phyloP scores from a whole-genome alignment of 2,797 vertebrate genomes.

The Falco novaeseelandiae region DNA sequence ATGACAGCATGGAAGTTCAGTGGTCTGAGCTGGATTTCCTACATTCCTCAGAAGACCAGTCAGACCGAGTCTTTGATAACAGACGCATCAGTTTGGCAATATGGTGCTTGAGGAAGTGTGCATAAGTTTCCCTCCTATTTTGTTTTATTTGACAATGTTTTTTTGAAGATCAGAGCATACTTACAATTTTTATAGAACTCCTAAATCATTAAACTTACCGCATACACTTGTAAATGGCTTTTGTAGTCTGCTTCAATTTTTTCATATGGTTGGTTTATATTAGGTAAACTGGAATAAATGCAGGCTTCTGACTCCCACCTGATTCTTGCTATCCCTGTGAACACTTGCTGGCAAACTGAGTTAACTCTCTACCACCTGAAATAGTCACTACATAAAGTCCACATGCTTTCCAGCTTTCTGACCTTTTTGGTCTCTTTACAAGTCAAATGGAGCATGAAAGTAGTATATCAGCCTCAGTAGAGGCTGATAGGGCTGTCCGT shows the following conservation, averaged over 20 bases:
- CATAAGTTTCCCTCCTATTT: slow-evolving; percentile 53
- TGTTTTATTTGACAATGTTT: slow-evolving; percentile 40
- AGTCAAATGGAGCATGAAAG: neutral
- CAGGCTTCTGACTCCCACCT: neutral
- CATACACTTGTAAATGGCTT: slow-evolving; percentile 26
- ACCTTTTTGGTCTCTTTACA: neutral
- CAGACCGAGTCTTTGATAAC: slow-evolving; percentile 33
- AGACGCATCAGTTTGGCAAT: slow-evolving; percentile 47
- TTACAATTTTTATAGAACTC: slow-evolving; percentile 45
- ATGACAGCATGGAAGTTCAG: slow-evolving; percentile 11
- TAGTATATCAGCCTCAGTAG: neutral
- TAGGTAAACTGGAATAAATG: slow-evolving; percentile 46
- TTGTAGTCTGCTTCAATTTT: slow-evolving; percentile 36
- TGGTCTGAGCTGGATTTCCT: slow-evolving; percentile 58
- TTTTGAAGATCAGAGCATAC: slow-evolving; percentile 63
- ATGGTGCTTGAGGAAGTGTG: slow-evolving; percentile 45
- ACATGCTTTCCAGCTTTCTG: neutral
- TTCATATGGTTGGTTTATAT: slow-evolving; percentile 24
- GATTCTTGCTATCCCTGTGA: neutral
- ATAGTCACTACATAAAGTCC: neutral
- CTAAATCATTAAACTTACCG: slow-evolving; percentile 7
- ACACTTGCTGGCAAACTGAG: neutral
- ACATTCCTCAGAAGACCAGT: slow-evolving; percentile 53
- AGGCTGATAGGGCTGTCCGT: neutral
- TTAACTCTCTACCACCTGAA: neutral